These are phyloP conservation scores for Hybos culiciformis DNA, from an alignment of 2,888 invertebrate genomes.

Conservation along the genomic window DNA sequence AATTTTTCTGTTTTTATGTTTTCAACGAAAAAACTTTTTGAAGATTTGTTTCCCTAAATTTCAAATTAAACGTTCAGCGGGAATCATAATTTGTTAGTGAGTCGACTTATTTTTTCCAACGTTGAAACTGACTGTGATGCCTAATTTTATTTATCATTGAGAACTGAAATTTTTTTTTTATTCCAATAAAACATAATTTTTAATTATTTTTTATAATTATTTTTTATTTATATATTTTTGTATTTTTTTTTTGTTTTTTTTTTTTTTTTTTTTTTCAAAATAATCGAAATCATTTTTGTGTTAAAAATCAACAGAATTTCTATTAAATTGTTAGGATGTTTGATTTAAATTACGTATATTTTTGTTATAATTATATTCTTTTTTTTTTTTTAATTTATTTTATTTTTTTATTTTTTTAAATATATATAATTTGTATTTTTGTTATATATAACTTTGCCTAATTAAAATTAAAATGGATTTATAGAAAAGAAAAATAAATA, in stretches of 20 bases:
- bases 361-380: slow-evolving; percentile 14
- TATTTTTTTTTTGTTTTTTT: slow-evolving; percentile 1
- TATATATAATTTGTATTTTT: no score
- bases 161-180: neutral
- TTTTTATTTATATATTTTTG: slow-evolving; percentile 5
- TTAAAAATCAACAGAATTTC: slow-evolving; percentile 19
- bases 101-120: no score
- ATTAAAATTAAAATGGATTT: no score
- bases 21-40: no score
- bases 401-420: slow-evolving; percentile 1
- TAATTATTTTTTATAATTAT: slow-evolving; percentile 4
- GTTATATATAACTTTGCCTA: no score
- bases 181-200: neutral
- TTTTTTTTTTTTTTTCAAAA: slow-evolving; percentile 16
- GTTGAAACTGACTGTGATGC: no score
- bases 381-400: slow-evolving; percentile 8
- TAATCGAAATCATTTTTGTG: slow-evolving; percentile 19
- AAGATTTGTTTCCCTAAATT: no score
- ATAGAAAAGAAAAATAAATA: no score
- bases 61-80: no score
- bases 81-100: no score
- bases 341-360: slow-evolving; percentile 18
- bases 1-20: no score
- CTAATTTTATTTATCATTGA: no score
- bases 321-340: slow-evolving; percentile 17